These are phyloP conservation scores for Salvelinus alpinus DNA, from an alignment of 2,113 vertebrate species.

Conservation along the genomic window DNA sequence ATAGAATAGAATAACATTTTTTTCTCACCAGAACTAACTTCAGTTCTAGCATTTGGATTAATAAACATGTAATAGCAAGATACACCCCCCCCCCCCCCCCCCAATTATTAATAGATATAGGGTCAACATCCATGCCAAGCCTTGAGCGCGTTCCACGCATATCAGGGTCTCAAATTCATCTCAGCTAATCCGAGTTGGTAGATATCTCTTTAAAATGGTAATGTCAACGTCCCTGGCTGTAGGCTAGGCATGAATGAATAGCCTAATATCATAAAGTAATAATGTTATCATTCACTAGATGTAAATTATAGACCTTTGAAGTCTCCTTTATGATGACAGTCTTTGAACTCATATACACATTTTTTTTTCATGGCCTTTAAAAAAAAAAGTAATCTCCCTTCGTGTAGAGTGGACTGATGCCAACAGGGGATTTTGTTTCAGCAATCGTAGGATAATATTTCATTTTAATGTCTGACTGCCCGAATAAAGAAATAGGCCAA, in stretches of 20 bases:
- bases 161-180: too few species aligned
- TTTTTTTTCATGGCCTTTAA: not conserved
- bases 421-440: not conserved
- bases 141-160: too few species aligned
- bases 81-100: too few species aligned
- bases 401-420: not conserved
- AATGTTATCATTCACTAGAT: not conserved
- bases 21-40: too few species aligned
- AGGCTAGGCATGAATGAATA: not conserved
- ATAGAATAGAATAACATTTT: too few species aligned
- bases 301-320: constrained; percentile 2
- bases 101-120: too few species aligned
- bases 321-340: not conserved
- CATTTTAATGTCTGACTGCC: not conserved
- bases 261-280: not conserved
- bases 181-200: not conserved
- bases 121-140: too few species aligned
- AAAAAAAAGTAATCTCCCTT: not conserved
- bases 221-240: not conserved
- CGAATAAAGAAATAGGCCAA: too few species aligned
- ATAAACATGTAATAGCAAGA: too few species aligned
- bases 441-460: not conserved
- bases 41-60: too few species aligned
- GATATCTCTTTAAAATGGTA: not conserved
- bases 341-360: not conserved